Evolutionary conservation across 2,888 invertebrate species (phyloP), one percentile per base, ranked within the genome.

Genomic region (Leucania comma): DNA sequence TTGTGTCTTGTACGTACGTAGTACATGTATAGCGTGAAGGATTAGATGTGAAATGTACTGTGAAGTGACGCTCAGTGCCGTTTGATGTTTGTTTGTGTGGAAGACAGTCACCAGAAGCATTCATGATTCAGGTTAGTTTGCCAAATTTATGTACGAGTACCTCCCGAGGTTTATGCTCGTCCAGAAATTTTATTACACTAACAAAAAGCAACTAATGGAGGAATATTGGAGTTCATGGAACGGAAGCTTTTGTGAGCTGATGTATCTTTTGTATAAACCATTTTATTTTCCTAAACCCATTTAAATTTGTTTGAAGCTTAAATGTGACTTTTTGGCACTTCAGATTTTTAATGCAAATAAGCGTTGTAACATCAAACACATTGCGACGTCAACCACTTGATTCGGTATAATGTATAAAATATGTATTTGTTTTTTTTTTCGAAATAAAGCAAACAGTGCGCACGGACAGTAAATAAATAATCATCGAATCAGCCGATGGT

Each of bases 101-200:
- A 90, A 90, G 89, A 87, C 78, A 84, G 78, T 86, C 81, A 82
- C 78, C 86, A 90, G 91, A 87, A 89, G 94, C 92, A 93, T 93
- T 90, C 93, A 95, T 96, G 95, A 96, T 96, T 94, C 95, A 96
- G 95, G 96, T 96, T 86, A 93, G 95, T 94, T 88, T 70, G 77
- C 69, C 77, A 75, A 83, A 82, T 78, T 80, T 77, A 77, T 78
- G 66, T 78, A n/a, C n/a, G n/a, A n/a, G n/a, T n/a, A 75, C 73
- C 78, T 78, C 70, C 38, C 53, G 46, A 59, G 69, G 59, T 83
- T 84, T 73, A 84, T 42, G 58, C 17, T 61, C 61, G 59, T 57
- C 57, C 46, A 57, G 66, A 79, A 81, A 82, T 82, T 74, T 76
- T 62, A 60, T 74, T 32, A 69, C 61, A 64, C 68, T 69, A 78